Conservation (phyloP, 2,888 invertebrate genomes). For the Galerucella pusilla region DNA sequence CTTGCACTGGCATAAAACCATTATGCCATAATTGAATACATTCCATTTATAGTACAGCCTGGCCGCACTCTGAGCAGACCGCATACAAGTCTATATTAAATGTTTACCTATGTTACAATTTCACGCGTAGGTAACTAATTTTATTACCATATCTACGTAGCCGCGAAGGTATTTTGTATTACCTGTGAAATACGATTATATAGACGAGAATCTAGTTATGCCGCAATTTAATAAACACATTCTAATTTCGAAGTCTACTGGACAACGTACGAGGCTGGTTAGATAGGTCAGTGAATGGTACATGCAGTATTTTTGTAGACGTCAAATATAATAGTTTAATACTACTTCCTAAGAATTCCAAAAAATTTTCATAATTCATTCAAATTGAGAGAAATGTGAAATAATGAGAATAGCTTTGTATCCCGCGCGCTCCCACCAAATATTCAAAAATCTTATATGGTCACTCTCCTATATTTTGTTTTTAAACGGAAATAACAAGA, state of each 20-base stretch:
- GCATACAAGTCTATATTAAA: conserved; percentile 60
- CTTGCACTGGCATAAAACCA: conserved; percentile 60
- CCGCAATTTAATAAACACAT: conserved; percentile 43
- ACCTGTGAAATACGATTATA: conserved; percentile 46
- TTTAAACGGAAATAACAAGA: too few relatives aligned
- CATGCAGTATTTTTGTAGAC: too few relatives aligned
- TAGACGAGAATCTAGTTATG: conserved; percentile 44
- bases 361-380: too few relatives aligned
- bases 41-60: conserved; percentile 63
- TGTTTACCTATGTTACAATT: conserved; percentile 63
- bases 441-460: too few relatives aligned
- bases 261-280: background rate
- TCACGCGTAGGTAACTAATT: conserved; percentile 61
- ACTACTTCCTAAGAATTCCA: too few relatives aligned
- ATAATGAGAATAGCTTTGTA: too few relatives aligned
- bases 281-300: too few relatives aligned
- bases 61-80: conserved; percentile 50
- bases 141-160: conserved; percentile 58
- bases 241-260: background rate
- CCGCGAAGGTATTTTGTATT: conserved; percentile 53
- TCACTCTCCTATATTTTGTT: too few relatives aligned
- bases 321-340: too few relatives aligned
- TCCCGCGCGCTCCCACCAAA: too few relatives aligned
- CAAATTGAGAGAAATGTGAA: too few relatives aligned
- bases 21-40: conserved; percentile 66